Base-by-base conservation (phyloP, 2,113 vertebrate genomes). In the Oreochromis tanganicae region DNA sequence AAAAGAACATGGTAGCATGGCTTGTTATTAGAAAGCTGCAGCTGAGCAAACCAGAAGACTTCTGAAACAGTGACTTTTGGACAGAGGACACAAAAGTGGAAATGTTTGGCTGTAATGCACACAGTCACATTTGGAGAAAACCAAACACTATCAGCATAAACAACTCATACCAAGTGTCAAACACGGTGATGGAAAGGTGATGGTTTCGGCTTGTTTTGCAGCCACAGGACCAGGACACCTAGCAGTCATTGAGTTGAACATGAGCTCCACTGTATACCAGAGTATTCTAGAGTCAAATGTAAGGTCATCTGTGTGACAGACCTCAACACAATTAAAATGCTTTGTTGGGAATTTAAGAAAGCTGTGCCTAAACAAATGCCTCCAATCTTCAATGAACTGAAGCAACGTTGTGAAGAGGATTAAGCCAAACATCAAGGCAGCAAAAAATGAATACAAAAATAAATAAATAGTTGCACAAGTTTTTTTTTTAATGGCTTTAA, bases 381-480 rank as follows among this genome's bases (percentile, higher is more conserved):
- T 66, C 4, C 19, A 66, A 8, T 66, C 34, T 66, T 66, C 21
- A 46, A 4, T 73, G 21, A 73, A 73, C 12, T 73, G 7, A 46
- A 27, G 68, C 38, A 73, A 46, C 2, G 5, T 46, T 46, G 13
- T 27, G 3, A 17, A 16, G 38, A 17, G 0, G 3, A 46, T 43
- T 46, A 43, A 27, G 38, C 5, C 68, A 4, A 6, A 66, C 34
- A 29, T 78, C 27, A 5, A 29, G 14, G 9, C 41, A 17, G 41
- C 21, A 46, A 75, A 48, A 6, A 63, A 63, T 61, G 3, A 61
- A 34, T 63, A 11, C 34, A 63, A 4, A 34, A 6, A 10, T 6
- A 1, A 63, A 36, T 0, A 10, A 73, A 61, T 32, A 46, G 16
- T 9, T 27, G 17, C 8, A 27, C 38, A 73, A 2, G 13, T 6